Percentiles rank a stretch among this genome's conserved stretches.
Conservation (phyloP, 2,888 invertebrate genomes). For the Boloria euphrosyne region DNA sequence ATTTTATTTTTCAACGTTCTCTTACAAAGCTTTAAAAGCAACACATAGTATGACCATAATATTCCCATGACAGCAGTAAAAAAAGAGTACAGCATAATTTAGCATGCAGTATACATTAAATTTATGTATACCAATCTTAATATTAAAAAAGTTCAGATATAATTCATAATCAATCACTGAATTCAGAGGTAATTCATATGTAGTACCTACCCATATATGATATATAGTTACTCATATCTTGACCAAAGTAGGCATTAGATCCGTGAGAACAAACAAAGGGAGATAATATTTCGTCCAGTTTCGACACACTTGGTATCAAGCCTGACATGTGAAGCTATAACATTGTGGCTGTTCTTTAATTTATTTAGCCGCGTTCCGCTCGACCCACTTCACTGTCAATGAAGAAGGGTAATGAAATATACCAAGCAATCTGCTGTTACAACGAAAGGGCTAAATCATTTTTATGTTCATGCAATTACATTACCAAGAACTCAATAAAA, state of each 20-base stretch:
- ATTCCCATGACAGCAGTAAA: no score
- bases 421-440: conserved; percentile 50
- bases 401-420: conserved; percentile 62
- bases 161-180: background rate
- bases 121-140: no score
- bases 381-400: conserved; percentile 67
- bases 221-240: conserved; percentile 2
- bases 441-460: conserved; percentile 14
- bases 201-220: background rate
- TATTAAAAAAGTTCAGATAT: no score
- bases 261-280: conserved; percentile 39
- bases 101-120: no score
- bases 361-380: conserved; percentile 66
- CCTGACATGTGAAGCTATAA: conserved; percentile 38
- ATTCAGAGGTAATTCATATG: background rate
- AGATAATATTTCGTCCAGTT: conserved; percentile 35
- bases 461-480: conserved; percentile 17
- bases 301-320: conserved; percentile 30
- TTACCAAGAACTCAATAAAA: conserved; percentile 2
- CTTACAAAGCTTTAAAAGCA: no score
- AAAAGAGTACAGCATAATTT: no score
- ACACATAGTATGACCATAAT: no score
- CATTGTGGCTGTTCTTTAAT: conserved; percentile 56
- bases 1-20: conserved; percentile 8
- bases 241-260: conserved; percentile 30